Conservation (phyloP, 2,797 vertebrate genomes). For the Eulemur rubriventer region DNA sequence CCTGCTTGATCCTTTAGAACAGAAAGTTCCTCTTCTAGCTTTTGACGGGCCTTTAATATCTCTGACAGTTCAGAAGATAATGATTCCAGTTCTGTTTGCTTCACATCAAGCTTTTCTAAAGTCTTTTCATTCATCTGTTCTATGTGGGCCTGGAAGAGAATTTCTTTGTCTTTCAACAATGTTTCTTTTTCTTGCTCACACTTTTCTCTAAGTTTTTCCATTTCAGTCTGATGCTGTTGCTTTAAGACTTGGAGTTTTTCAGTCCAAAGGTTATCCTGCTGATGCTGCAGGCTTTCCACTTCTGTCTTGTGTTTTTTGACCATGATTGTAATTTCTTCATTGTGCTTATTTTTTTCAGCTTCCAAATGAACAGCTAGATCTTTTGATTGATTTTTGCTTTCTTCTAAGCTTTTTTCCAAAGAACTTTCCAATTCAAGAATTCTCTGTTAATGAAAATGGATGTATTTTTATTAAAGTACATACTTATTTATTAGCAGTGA, state of each 20-base stretch:
- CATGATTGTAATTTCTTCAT: slow-evolving; percentile 87
- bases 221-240: slow-evolving; percentile 85
- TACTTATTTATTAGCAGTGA: neutral
- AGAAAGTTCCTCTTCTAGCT: slow-evolving; percentile 89
- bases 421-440: slow-evolving; percentile 96
- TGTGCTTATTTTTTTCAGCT: slow-evolving; percentile 89
- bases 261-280: slow-evolving; percentile 88
- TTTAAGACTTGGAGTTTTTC: slow-evolving; percentile 84
- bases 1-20: slow-evolving; percentile 79
- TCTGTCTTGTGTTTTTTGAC: slow-evolving; percentile 88
- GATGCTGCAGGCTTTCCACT: slow-evolving; percentile 79
- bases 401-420: slow-evolving; percentile 87
- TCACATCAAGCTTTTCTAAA: slow-evolving; percentile 93
- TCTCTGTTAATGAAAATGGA: slow-evolving; percentile 87
- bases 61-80: slow-evolving; percentile 91
- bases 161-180: slow-evolving; percentile 92
- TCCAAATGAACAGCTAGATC: slow-evolving; percentile 87
- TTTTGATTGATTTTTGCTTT: slow-evolving; percentile 84
- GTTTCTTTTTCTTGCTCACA: slow-evolving; percentile 86
- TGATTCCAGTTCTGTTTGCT: slow-evolving; percentile 93
- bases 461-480: slow-evolving; percentile 46
- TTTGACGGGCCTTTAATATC: slow-evolving; percentile 85
- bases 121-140: slow-evolving; percentile 96
- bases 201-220: slow-evolving; percentile 88
- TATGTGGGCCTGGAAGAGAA: slow-evolving; percentile 90